Evolutionary conservation across 1,140 invertebrate species (phyloP).

Genomic region (Phthorimaea operculella): DNA sequence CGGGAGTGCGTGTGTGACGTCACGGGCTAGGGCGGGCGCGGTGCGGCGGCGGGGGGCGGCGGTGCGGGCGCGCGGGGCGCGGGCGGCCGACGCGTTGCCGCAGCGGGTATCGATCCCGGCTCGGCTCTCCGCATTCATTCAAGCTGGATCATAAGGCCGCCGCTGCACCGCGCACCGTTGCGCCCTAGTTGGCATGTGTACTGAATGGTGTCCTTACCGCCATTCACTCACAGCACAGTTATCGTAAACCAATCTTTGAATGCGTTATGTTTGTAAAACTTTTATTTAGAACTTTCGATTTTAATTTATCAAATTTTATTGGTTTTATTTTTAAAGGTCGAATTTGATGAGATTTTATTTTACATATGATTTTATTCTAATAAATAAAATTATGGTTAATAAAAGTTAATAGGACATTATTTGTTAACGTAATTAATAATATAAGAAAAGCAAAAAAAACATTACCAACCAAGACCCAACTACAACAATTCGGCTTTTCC

Average conservation of each 20-base stretch:
- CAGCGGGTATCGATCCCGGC: slow-evolving; percentile 19
- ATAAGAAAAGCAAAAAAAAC: too few relatives aligned
- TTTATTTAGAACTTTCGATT: too few relatives aligned
- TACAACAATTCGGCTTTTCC: too few relatives aligned
- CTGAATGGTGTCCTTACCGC: slow-evolving; percentile 25
- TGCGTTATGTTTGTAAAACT: too few relatives aligned
- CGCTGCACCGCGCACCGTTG: slow-evolving; percentile 15
- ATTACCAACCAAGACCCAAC: too few relatives aligned
- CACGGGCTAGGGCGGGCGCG: slow-evolving; percentile 24
- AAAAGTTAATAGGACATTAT: too few relatives aligned
- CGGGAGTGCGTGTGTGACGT: slow-evolving; percentile 26
- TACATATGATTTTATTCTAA: too few relatives aligned
- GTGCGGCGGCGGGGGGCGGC: slow-evolving; percentile 17
- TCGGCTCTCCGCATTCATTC: slow-evolving; percentile 26
- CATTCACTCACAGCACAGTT: slow-evolving; percentile 18
- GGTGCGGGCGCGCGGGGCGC: slow-evolving; percentile 12
- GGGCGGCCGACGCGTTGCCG: slow-evolving; percentile 18
- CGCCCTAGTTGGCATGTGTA: slow-evolving; percentile 9
- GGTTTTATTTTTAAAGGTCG: too few relatives aligned
- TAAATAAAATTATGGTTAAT: too few relatives aligned
- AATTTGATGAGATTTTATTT: too few relatives aligned
- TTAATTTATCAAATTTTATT: too few relatives aligned
- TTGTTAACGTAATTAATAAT: too few relatives aligned
- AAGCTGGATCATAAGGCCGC: slow-evolving; percentile 11
- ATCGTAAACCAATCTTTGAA: not conserved